phyloP scores from a whole-genome alignment of 2,888 invertebrate genomes.

The Patella ulyssiponensis region DNA sequence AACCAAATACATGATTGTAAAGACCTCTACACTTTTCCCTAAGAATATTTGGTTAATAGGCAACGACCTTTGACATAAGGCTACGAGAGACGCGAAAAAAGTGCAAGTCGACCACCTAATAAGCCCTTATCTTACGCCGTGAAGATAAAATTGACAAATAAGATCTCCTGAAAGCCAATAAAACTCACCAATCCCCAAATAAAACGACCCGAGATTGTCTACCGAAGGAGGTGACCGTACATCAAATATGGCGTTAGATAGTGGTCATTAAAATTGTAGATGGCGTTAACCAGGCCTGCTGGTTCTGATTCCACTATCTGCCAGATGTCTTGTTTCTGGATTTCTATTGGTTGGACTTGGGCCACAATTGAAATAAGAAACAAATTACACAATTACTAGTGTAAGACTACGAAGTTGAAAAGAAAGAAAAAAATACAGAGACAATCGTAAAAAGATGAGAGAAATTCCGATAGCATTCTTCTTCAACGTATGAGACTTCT shows the following conservation, averaged over 20 bases:
- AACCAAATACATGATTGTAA: no score
- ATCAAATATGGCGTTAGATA: conserved; percentile 5
- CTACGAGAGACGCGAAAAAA: neutral
- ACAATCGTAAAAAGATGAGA: neutral
- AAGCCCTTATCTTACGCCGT: neutral
- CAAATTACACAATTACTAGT: neutral
- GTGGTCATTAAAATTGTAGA: neutral
- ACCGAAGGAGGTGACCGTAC: neutral
- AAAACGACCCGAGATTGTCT: conserved; percentile 2
- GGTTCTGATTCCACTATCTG: neutral
- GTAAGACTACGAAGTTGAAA: neutral
- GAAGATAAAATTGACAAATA: conserved; percentile 7
- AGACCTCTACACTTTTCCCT: no score
- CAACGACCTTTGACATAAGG: neutral
- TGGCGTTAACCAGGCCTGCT: neutral
- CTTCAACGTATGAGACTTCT: neutral
- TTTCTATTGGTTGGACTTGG: neutral
- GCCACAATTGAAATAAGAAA: conserved; percentile 1
- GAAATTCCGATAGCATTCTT: conserved; percentile 1
- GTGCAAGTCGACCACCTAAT: neutral
- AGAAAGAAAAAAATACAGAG: neutral
- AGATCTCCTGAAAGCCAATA: neutral
- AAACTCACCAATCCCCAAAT: neutral
- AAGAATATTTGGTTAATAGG: no score
- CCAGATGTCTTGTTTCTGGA: neutral